phyloP scores from a whole-genome alignment of 2,888 invertebrate genomes.

The Eupithecia abbreviata region DNA sequence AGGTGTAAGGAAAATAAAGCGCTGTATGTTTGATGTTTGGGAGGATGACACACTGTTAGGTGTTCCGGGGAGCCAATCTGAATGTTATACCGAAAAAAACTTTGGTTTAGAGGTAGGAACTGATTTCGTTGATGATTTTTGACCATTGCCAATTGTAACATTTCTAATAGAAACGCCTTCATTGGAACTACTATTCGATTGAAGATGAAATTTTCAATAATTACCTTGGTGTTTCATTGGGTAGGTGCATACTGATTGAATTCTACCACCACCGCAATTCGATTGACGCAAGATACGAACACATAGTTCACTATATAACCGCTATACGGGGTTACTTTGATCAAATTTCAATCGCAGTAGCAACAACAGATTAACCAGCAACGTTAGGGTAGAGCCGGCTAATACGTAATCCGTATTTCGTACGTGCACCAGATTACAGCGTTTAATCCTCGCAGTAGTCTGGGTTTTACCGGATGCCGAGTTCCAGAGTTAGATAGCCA shows the following conservation, averaged over 20 bases:
- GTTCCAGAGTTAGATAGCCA: background rate
- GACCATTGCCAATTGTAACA: background rate
- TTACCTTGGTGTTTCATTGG: background rate
- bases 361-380: background rate
- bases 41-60: background rate
- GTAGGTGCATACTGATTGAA: background rate
- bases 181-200: background rate
- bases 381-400: background rate
- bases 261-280: background rate
- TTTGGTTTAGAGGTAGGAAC: background rate
- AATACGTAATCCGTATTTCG: background rate
- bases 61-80: background rate
- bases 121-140: background rate
- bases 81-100: background rate
- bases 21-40: no score
- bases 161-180: background rate
- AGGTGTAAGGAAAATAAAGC: no score
- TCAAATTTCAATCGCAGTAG: background rate
- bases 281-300: background rate
- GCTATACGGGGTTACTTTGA: background rate
- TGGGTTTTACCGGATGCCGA: background rate
- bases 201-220: background rate
- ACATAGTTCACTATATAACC: background rate
- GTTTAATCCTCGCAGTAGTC: background rate
- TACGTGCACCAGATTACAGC: background rate